Evolutionary conservation across 2,113 vertebrate species (phyloP).

Genomic region (Todiramphus saurophagus): DNA sequence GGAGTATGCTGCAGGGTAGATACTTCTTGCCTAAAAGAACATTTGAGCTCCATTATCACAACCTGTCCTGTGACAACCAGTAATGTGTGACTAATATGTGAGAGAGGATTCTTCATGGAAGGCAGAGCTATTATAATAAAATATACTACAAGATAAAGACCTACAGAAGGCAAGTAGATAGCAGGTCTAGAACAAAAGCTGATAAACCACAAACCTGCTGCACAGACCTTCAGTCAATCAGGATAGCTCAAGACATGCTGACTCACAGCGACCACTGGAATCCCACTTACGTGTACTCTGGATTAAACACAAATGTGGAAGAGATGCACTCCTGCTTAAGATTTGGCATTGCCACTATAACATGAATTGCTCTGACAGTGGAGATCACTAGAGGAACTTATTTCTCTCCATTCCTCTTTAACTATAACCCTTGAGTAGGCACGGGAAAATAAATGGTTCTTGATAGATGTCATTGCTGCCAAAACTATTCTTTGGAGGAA

Average conservation of each 20-base stretch:
- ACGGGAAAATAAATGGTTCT: not conserved
- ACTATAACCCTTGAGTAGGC: not conserved
- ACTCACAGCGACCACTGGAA: not conserved
- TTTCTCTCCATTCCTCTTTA: not conserved
- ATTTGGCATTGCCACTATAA: not conserved
- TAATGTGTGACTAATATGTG: not conserved
- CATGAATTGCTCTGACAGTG: not conserved
- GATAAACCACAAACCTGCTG: not conserved
- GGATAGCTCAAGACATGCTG: not conserved
- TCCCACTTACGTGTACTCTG: not conserved
- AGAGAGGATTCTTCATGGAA: not conserved
- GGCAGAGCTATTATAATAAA: not conserved
- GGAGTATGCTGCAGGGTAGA: not conserved
- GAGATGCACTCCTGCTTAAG: not conserved
- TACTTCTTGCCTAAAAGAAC: not conserved
- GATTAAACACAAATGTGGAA: not conserved
- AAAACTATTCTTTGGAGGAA: not conserved
- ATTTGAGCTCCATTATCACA: not conserved
- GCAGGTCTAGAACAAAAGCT: not conserved
- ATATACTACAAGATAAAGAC: not conserved
- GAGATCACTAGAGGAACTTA: not conserved
- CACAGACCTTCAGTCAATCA: not conserved
- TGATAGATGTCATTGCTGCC: not conserved
- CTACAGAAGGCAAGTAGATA: not conserved
- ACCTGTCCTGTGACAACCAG: not conserved